Base-by-base conservation (phyloP, 2,797 vertebrate species). In the Lepus oiostolus region DNA sequence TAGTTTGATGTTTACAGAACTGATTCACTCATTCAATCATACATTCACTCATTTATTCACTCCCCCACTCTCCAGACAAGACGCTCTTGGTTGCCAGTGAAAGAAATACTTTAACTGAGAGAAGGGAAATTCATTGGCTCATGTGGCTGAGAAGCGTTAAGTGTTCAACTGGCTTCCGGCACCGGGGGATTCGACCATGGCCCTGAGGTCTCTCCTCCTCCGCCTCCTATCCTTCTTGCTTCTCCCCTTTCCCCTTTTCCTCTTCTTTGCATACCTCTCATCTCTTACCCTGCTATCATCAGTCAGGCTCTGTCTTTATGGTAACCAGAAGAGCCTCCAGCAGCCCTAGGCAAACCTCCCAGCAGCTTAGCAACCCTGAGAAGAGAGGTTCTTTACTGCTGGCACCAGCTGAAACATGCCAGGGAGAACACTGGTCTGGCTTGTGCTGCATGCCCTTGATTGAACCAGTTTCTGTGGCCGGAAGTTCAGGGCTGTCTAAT, bases 21-120 rank as follows among this genome's bases (percentile, higher is more conserved):
- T 88, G 58, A 70, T 62, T 96, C 74, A 77, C 38, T 88, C 80
- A 52, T n/a, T 88, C 75, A 74, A 13, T 63, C 89, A 81, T 7
- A 71, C 12, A 4, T 82, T 88, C 30, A 52, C 42, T 86, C 91
- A 35, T 26, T 68, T 67, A 90, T 72, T 77, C n/a, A 79, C 63
- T 65, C 35, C 60, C 22, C 60, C 54, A 67, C 19, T 52, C 60
- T 79, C 28, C 21, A 62, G 68, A 81, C 74, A 90, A 88, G 81
- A 88, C 47, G 87, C 32, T 90, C 24, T 30, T 82, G 50, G 30
- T 88, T 91, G 70, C 24, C 71, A 52, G 67, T 52, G 19, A 30
- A 62, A 76, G 32, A 83, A 26, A 26, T 38, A 76, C 42, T 16
- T 47, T n/a, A 83, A 22, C 22, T 82, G 30, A 30, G 60, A 86